phyloP scores from a whole-genome alignment of 2,113 vertebrate genomes.

The Ammodytes marinus region DNA sequence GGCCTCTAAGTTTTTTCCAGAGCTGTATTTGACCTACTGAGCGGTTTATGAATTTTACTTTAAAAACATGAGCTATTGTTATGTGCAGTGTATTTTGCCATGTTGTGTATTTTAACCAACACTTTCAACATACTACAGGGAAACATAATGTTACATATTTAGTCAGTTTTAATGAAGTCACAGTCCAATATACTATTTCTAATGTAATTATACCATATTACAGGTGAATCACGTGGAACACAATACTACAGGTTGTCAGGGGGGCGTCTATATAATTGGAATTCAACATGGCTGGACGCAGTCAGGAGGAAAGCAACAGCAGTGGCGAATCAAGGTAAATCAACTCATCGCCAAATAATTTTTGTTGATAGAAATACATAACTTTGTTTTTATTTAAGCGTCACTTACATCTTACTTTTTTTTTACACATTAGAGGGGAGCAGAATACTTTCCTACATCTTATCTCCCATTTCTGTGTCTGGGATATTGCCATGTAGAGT shows the following conservation, averaged over 20 bases:
- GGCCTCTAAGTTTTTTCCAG: too few species aligned
- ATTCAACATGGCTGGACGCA: slow-evolving; percentile 94
- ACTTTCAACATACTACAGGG: background rate
- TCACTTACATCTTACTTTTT: background rate
- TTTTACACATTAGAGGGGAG: background rate
- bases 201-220: slow-evolving; percentile 6
- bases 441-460: background rate
- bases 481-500: background rate
- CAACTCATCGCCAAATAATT: background rate
- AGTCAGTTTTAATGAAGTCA: background rate
- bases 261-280: slow-evolving; percentile 55
- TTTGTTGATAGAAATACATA: background rate
- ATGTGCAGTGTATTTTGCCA: background rate
- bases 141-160: background rate
- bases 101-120: background rate
- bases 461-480: background rate
- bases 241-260: slow-evolving; percentile 32
- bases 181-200: background rate
- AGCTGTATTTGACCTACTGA: background rate
- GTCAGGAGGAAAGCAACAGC: slow-evolving; percentile 98
- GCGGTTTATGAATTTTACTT: background rate
- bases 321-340: slow-evolving; percentile 96
- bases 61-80: background rate
- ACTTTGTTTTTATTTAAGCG: background rate
- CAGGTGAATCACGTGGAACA: slow-evolving; percentile 53